Evolutionary conservation across 2,113 vertebrate genomes (phyloP).

Genomic region (Raja brachyura): DNA sequence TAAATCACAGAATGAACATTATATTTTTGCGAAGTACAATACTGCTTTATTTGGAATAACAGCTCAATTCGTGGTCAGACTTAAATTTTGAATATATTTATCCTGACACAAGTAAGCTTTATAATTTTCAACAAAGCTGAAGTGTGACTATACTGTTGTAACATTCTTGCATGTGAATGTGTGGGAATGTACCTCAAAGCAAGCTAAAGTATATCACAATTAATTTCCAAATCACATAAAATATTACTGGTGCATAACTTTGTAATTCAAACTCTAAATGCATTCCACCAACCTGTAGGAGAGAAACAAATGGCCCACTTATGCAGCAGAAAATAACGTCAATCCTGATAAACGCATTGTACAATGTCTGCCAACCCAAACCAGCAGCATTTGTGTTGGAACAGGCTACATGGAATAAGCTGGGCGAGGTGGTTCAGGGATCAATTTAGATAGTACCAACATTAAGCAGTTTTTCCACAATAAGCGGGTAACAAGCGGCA

Average conservation of each 20-base stretch:
- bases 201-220: not conserved
- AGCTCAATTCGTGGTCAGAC: not conserved
- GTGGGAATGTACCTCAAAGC: constrained; percentile 8
- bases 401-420: not conserved
- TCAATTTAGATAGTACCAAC: too few relatives aligned
- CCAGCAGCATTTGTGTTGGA: not conserved
- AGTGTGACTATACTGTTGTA: not conserved
- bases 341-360: not conserved
- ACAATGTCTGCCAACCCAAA: not conserved
- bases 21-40: not conserved
- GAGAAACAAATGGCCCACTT: not conserved
- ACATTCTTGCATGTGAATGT: not conserved
- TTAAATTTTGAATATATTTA: not conserved
- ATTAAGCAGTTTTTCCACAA: too few relatives aligned
- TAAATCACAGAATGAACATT: not conserved
- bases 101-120: not conserved
- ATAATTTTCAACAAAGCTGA: not conserved
- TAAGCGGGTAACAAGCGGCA: too few relatives aligned
- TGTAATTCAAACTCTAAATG: not conserved
- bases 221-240: not conserved
- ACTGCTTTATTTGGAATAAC: constrained; percentile 11
- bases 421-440: too few relatives aligned
- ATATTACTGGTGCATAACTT: not conserved
- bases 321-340: not conserved
- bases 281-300: not conserved